These are phyloP conservation scores for Bryconaethiops microstoma DNA, from an alignment of 2,797 vertebrate genomes.

Conservation along the genomic window DNA sequence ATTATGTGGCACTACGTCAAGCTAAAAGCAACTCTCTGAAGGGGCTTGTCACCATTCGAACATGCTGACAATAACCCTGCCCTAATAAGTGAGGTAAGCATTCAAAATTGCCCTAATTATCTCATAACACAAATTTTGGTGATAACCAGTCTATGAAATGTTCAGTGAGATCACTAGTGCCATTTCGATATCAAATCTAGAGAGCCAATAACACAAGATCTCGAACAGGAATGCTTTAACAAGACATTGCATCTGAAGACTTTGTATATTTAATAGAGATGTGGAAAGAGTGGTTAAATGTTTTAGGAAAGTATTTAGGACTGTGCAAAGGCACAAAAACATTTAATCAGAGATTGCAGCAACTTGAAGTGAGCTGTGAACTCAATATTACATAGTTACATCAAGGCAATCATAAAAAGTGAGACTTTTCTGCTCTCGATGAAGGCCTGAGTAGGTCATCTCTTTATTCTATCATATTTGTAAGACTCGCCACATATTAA, in stretches of 20 bases:
- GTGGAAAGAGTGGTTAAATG: background rate
- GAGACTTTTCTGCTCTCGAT: too few species aligned
- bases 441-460: too few species aligned
- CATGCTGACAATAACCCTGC: constrained; percentile 34
- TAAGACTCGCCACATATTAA: too few species aligned
- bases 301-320: background rate
- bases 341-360: background rate
- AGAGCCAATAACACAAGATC: background rate
- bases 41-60: constrained; percentile 41
- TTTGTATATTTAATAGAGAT: background rate
- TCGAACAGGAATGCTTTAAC: constrained; percentile 1
- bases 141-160: background rate
- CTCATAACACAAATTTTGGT: background rate
- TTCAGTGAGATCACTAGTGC: constrained; percentile 3
- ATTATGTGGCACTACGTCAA: constrained; percentile 48
- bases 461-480: too few species aligned
- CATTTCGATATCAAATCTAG: constrained; percentile 5
- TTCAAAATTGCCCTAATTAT: constrained; percentile 24
- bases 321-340: background rate
- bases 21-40: constrained; percentile 35
- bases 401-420: background rate
- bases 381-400: background rate
- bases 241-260: background rate
- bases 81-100: constrained; percentile 29
- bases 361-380: background rate